Evolutionary conservation across 2,888 invertebrate genomes (phyloP).

Genomic region (Lathronympha strigana): DNA sequence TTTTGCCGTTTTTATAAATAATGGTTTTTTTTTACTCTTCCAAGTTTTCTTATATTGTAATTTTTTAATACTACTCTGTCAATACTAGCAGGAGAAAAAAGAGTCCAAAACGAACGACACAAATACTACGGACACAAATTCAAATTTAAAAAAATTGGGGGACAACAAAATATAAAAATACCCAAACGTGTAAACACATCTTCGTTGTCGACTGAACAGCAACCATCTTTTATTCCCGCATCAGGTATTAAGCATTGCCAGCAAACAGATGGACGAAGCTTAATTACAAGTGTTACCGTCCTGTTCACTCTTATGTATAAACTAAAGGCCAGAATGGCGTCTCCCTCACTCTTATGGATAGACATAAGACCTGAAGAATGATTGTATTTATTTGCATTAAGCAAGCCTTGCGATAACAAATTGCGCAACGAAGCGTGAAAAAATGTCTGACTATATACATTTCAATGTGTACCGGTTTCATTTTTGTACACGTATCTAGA

Average conservation of each 20-base stretch:
- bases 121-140: too few species aligned
- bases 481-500: too few species aligned
- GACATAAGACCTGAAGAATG: neutral
- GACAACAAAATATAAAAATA: too few species aligned
- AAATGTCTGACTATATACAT: neutral
- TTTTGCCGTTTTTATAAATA: too few species aligned
- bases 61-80: too few species aligned
- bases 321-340: neutral
- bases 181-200: too few species aligned
- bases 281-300: slow-evolving; percentile 7
- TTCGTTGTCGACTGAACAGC: too few species aligned
- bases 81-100: too few species aligned
- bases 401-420: neutral
- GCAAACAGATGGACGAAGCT: slow-evolving; percentile 16
- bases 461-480: neutral
- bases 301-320: neutral
- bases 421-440: neutral
- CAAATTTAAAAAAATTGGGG: too few species aligned
- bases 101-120: too few species aligned
- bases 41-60: too few species aligned
- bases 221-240: slow-evolving; percentile 10
- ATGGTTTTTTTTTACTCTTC: too few species aligned
- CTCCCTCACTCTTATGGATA: neutral
- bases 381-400: neutral
- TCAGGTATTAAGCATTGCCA: neutral